Conservation (phyloP, 2,888 invertebrate genomes). For the Operophtera brumata region DNA sequence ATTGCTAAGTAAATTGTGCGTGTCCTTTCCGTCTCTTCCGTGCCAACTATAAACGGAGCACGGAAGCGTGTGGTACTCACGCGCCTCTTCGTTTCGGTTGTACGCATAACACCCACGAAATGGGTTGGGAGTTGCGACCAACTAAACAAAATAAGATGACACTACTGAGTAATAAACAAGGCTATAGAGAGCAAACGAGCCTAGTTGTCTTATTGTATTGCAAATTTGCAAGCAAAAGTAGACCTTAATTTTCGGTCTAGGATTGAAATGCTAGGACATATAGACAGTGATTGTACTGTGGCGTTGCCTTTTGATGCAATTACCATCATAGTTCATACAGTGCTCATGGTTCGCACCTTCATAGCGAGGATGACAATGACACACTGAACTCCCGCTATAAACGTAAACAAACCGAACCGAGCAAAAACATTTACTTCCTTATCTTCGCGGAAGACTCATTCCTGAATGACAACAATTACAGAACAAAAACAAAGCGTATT, state of each 20-base stretch:
- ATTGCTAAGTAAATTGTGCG: constrained; percentile 53
- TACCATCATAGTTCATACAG: no score
- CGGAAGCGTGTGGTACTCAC: constrained; percentile 58
- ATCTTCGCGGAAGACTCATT: constrained; percentile 58
- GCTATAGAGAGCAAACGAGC: not conserved
- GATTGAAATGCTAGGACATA: no score
- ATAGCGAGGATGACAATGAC: constrained; percentile 41
- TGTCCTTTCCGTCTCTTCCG: constrained; percentile 71
- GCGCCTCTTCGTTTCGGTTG: constrained; percentile 30
- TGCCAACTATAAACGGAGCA: constrained; percentile 67
- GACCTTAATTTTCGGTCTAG: no score
- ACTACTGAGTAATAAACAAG: not conserved
- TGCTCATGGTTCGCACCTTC: not conserved
- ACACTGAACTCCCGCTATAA: constrained; percentile 38
- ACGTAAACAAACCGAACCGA: constrained; percentile 45
- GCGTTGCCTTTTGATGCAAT: not conserved
- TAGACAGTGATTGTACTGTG: no score
- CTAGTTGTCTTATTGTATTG: no score
- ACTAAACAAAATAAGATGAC: not conserved
- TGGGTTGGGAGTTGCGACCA: not conserved
- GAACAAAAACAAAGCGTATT: constrained; percentile 24
- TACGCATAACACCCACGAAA: constrained; percentile 30
- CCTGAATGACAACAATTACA: constrained; percentile 42
- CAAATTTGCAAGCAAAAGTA: no score
- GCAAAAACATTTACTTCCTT: constrained; percentile 55